A percentile compares a stretch with the other conserved stretches of the same genome.
Conservation (phyloP, 2,888 invertebrate genomes). For the Mythimna loreyi region DNA sequence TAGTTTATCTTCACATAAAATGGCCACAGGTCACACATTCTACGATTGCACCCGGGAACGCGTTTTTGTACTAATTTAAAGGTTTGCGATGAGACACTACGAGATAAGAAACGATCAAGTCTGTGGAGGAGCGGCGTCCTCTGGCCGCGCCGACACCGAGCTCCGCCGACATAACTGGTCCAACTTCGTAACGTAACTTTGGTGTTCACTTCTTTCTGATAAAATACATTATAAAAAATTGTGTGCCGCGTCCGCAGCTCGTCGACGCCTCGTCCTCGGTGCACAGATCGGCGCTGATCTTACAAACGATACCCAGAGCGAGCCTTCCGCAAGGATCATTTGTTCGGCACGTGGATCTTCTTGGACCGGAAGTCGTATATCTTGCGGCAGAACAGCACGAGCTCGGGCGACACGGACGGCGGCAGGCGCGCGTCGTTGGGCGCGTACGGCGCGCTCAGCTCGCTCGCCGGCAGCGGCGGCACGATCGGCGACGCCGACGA, state of each 20-base stretch:
- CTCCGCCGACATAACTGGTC: slow-evolving; percentile 56
- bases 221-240: slow-evolving; percentile 62
- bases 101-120: slow-evolving; percentile 62
- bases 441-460: slow-evolving; percentile 86
- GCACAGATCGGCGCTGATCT: slow-evolving; percentile 63
- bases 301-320: slow-evolving; percentile 64
- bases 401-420: slow-evolving; percentile 93
- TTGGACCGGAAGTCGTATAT: slow-evolving; percentile 98
- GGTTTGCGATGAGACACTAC: slow-evolving; percentile 76
- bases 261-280: slow-evolving; percentile 52
- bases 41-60: slow-evolving; percentile 81
- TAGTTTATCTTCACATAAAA: slow-evolving; percentile 75
- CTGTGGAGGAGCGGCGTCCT: slow-evolving; percentile 35
- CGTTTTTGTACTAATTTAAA: slow-evolving; percentile 85
- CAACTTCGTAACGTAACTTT: slow-evolving; percentile 71
- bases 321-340: slow-evolving; percentile 74
- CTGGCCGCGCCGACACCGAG: slow-evolving; percentile 43
- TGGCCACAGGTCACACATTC: slow-evolving; percentile 78
- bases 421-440: slow-evolving; percentile 92
- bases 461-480: slow-evolving; percentile 92
- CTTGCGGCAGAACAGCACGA: slow-evolving; percentile 98
- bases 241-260: slow-evolving; percentile 39
- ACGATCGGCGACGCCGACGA: slow-evolving; percentile 94
- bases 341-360: slow-evolving; percentile 90
- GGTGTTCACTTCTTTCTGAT: slow-evolving; percentile 73